phyloP scores from a whole-genome alignment of 2,797 vertebrate species.

The Aselliscus stoliczkanus region DNA sequence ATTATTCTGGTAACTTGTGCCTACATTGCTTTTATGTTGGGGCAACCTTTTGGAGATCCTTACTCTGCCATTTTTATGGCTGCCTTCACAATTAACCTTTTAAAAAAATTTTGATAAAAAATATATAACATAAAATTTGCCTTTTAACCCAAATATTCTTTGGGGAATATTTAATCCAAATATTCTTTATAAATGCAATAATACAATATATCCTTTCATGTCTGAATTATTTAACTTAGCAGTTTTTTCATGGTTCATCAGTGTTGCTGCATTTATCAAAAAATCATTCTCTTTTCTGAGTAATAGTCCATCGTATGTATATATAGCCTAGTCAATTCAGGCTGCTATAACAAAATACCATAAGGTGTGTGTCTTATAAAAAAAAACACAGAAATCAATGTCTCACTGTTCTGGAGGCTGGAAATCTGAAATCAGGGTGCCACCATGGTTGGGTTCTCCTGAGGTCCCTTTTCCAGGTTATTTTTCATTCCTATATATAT shows the following conservation, averaged over 20 bases:
- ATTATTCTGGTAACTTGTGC: not conserved
- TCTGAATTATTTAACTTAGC: not conserved
- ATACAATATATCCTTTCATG: not conserved
- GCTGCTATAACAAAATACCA: not conserved
- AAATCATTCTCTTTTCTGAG: not conserved
- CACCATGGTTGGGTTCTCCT: not conserved
- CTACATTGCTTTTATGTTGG: not conserved
- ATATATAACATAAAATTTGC: not conserved
- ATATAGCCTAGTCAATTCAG: not conserved
- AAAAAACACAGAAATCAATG: not conserved
- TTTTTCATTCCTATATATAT: not conserved
- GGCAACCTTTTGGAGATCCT: not conserved
- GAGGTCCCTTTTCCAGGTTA: not conserved
- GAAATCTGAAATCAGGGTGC: not conserved
- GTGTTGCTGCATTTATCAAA: not conserved
- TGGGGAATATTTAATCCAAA: no score
- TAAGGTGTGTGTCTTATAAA: not conserved
- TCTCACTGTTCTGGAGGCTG: not conserved
- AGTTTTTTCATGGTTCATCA: not conserved
- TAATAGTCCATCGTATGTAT: not conserved
- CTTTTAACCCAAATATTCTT: not conserved
- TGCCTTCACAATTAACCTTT: not conserved
- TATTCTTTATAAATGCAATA: not conserved
- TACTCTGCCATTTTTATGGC: not conserved
- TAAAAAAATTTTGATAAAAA: not conserved